Evolutionary conservation across 1,140 invertebrate species (phyloP), one percentile per base, ranked within the genome.

Genomic region (Aphelinus certus): DNA sequence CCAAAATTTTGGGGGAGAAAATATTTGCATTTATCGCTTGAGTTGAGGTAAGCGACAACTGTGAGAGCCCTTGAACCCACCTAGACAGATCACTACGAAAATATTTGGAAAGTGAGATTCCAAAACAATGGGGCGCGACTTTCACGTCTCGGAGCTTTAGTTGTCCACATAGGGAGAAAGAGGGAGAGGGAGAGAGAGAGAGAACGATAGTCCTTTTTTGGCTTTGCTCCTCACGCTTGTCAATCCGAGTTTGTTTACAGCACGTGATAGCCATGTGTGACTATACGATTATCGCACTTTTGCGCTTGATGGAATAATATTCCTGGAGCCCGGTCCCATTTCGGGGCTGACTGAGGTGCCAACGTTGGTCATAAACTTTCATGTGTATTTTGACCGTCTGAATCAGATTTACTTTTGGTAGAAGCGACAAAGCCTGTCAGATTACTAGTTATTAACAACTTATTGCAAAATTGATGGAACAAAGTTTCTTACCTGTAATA

Each of bases 221-320:
- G 46, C 42, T 45, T 26, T 26, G 45, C 26, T 45, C 10, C 61
- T 63, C 48, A n/a, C 6, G n/a, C 63, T 65, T 53, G n/a, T 1
- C 42, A 65, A 65, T 26, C 62, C 7, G 4, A 7, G 3, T n/a
- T 58, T 73, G 55, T 73, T 66, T 73, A 73, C 63, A 66, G 26
- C 26, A 26, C 26, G 26, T 26, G 26, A 26, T 26, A 26, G 26
- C 26, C 26, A 26, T 26, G 26, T 26, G 26, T 26, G 26, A 26
- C 26, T 26, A 26, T 26, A 26, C 26, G 26, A 26, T 26, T 26
- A 26, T 26, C 26, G 26, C 26, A 26, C 26, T 26, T 26, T 26
- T 26, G 26, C 26, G 26, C 26, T 26, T 26, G 26, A 26, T 26
- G 26, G 26, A 26, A 26, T 26, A 26, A 26, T 26, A 26, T 26